These are phyloP conservation scores for Cyclophora albipunctata DNA, from an alignment of 2,888 invertebrate genomes.

Conservation along the genomic window DNA sequence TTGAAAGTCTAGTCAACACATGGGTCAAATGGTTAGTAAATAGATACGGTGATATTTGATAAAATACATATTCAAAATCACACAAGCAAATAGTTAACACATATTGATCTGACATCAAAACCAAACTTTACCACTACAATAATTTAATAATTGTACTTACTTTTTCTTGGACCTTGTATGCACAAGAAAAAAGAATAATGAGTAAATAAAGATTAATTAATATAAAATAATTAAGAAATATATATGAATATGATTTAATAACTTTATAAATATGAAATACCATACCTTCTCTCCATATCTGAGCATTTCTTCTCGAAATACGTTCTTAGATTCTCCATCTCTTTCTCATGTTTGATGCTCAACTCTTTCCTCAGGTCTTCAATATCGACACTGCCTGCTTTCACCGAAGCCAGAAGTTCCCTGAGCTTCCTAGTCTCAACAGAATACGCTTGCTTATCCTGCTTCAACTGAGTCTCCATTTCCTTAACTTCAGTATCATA, in stretches of 20 bases:
- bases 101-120: too few species aligned
- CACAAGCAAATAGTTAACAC: too few species aligned
- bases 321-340: conserved; percentile 85
- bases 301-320: conserved; percentile 88
- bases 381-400: conserved; percentile 75
- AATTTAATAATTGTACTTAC: conserved; percentile 27
- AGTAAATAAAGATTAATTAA: conserved; percentile 6
- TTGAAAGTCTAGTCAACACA: too few species aligned
- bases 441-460: conserved; percentile 73
- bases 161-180: conserved; percentile 38
- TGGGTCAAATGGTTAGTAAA: too few species aligned
- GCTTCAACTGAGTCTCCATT: conserved; percentile 63
- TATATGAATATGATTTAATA: too few species aligned
- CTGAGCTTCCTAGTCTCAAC: conserved; percentile 71
- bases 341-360: conserved; percentile 79
- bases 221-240: too few species aligned
- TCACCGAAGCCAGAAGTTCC: conserved; percentile 72
- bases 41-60: too few species aligned
- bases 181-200: conserved; percentile 26
- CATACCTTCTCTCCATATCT: conserved; percentile 85
- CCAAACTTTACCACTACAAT: too few species aligned
- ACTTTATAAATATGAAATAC: conserved; percentile 2
- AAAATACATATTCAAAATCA: too few species aligned
- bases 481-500: conserved; percentile 56
- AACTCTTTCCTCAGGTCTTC: conserved; percentile 75